Percentiles rank a stretch among this genome's conserved stretches.
These are phyloP conservation scores for Helleia helle DNA, from an alignment of 2,888 invertebrate genomes.

Conservation along the genomic window DNA sequence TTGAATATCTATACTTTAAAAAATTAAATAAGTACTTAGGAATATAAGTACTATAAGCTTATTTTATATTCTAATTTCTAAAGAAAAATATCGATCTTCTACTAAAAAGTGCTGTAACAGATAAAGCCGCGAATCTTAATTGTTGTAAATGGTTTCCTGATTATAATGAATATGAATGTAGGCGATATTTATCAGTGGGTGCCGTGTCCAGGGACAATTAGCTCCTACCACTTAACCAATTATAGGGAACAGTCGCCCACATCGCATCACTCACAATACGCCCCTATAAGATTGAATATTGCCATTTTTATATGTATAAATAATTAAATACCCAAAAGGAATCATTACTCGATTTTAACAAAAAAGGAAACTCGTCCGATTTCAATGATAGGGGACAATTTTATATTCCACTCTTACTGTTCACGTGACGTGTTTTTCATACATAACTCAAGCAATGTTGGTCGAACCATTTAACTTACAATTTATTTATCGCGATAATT, in stretches of 20 bases:
- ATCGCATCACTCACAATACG: constrained; percentile 50
- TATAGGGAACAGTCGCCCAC: constrained; percentile 69
- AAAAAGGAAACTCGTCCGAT: constrained; percentile 52
- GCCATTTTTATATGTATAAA: constrained; percentile 60
- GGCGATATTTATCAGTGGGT: constrained; percentile 29
- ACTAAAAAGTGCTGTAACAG: not conserved
- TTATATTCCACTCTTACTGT: constrained; percentile 46
- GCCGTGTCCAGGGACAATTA: constrained; percentile 62
- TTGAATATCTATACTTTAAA: too few relatives aligned
- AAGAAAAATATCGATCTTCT: too few relatives aligned
- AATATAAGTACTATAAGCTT: too few relatives aligned
- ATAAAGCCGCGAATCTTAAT: constrained; percentile 6
- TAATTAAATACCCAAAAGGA: constrained; percentile 64
- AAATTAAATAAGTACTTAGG: too few relatives aligned
- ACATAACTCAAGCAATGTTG: constrained; percentile 53
- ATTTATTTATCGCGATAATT: not conserved
- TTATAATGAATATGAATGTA: constrained; percentile 24
- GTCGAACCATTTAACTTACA: constrained; percentile 37
- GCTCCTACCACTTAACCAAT: constrained; percentile 66
- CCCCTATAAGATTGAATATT: constrained; percentile 58
- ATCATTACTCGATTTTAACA: constrained; percentile 49
- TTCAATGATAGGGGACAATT: constrained; percentile 64
- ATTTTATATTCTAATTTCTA: too few relatives aligned
- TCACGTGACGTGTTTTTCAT: constrained; percentile 45
- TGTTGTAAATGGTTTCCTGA: constrained; percentile 17